Conservation (phyloP, 2,888 invertebrate genomes). For the Latheticus oryzae region DNA sequence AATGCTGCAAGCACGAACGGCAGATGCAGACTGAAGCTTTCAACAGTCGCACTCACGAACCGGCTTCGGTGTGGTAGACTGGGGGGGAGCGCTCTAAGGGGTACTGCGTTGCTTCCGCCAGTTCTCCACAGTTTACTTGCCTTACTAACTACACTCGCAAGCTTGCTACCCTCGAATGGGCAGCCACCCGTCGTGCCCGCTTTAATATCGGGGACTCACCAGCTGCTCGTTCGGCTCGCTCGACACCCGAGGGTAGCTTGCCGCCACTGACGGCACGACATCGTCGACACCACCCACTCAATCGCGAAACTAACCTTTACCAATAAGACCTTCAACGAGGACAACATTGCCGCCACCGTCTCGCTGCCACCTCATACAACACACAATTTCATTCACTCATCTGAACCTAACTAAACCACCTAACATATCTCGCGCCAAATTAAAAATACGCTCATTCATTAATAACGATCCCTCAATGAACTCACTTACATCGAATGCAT, state of each 20-base stretch:
- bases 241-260: conserved; percentile 36
- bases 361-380: conserved; percentile 1
- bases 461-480: too few species aligned
- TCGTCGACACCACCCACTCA: conserved; percentile 27
- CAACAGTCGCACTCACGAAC: conserved; percentile 42
- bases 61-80: conserved; percentile 59
- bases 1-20: conserved; percentile 30
- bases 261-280: conserved; percentile 32
- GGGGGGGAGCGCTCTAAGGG: conserved; percentile 63
- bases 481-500: too few species aligned
- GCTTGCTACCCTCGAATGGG: conserved; percentile 63
- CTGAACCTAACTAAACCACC: neutral
- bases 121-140: conserved; percentile 45
- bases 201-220: conserved; percentile 62
- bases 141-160: conserved; percentile 49
- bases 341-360: neutral
- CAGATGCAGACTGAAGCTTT: conserved; percentile 60
- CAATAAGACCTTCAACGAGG: conserved; percentile 27
- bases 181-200: conserved; percentile 60
- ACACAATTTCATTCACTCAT: conserved; percentile 7
- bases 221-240: conserved; percentile 50
- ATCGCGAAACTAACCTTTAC: conserved; percentile 32
- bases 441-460: too few species aligned
- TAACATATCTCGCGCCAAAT: too few species aligned
- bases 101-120: conserved; percentile 62